Conservation (phyloP, 2,888 invertebrate species). For the Chydorus sphaericus region DNA sequence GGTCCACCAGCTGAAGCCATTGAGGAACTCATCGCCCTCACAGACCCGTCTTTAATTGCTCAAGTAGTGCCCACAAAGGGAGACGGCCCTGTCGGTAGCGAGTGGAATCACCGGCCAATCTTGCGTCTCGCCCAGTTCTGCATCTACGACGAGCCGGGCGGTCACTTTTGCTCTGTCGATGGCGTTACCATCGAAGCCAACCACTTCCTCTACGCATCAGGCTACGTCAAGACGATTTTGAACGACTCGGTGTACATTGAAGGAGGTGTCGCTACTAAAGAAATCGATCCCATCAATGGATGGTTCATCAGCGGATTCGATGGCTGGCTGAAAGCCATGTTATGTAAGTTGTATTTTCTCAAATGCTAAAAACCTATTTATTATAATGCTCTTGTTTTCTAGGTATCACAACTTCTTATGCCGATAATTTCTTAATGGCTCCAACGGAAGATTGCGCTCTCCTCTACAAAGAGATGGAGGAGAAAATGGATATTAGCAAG, state of each 20-base stretch:
- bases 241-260: constrained; percentile 51
- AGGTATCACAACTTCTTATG: constrained; percentile 59
- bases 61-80: constrained; percentile 58
- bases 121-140: constrained; percentile 44
- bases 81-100: constrained; percentile 36
- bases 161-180: constrained; percentile 66
- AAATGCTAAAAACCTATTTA: too few relatives aligned
- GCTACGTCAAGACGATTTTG: constrained; percentile 64
- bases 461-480: constrained; percentile 50
- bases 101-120: constrained; percentile 41
- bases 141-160: constrained; percentile 54
- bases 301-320: constrained; percentile 75
- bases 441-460: constrained; percentile 53
- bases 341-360: constrained; percentile 28
- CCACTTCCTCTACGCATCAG: constrained; percentile 56
- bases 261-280: constrained; percentile 52
- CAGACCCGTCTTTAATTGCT: constrained; percentile 54
- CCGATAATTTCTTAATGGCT: constrained; percentile 61
- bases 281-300: constrained; percentile 67
- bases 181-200: constrained; percentile 62
- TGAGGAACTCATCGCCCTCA: constrained; percentile 60
- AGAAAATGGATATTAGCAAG: constrained; percentile 65
- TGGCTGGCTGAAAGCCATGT: constrained; percentile 55
- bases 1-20: constrained; percentile 63
- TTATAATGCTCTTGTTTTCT: too few relatives aligned